A percentile compares a stretch with the other conserved stretches of the same genome.
Evolutionary conservation across 2,888 invertebrate species (phyloP).

Genomic region (Pogonocherus hispidulus): DNA sequence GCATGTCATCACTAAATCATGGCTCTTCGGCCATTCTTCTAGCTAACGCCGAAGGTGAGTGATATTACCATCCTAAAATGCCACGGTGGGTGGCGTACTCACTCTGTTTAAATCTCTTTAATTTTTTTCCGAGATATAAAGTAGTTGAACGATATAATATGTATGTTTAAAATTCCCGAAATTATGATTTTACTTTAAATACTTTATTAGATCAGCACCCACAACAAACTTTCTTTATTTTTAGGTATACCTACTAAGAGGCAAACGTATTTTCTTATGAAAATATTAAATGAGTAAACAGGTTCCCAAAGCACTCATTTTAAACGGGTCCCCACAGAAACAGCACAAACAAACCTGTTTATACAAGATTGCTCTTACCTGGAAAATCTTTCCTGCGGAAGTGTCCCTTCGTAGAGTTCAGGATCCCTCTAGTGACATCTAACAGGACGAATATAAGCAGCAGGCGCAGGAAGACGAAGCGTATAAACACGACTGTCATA

Average conservation of each 20-base stretch:
- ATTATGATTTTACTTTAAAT: no score
- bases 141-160: no score
- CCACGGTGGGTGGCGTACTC: no score
- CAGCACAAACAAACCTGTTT: conserved; percentile 1
- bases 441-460: conserved; percentile 33
- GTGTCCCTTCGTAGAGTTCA: conserved; percentile 22
- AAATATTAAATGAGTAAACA: not conserved
- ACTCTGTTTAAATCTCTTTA: no score
- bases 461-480: conserved; percentile 24
- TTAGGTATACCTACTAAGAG: not conserved
- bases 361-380: conserved; percentile 29
- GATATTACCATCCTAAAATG: no score
- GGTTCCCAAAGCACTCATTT: not conserved
- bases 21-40: no score
- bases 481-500: conserved; percentile 40
- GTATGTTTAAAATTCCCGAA: no score
- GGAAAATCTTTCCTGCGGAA: conserved; percentile 29
- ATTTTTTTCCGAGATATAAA: no score
- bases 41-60: no score
- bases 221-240: no score
- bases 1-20: no score
- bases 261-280: not conserved
- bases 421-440: conserved; percentile 10
- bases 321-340: not conserved
- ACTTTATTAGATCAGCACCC: no score